Percentiles rank a stretch among this genome's conserved stretches.
Conservation (phyloP, 2,888 invertebrate genomes). For the Pheosia tremula region DNA sequence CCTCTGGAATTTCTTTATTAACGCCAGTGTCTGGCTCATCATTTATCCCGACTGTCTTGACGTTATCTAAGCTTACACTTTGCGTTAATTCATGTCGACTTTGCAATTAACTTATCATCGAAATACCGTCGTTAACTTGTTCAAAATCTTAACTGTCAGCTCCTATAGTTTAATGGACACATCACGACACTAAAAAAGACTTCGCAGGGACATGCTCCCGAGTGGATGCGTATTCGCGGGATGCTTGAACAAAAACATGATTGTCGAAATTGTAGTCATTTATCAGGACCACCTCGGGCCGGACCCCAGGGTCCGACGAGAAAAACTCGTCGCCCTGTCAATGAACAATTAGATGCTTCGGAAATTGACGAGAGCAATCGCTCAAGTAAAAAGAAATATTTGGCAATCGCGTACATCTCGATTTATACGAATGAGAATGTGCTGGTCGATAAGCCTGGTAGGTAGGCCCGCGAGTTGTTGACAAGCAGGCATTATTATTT, state of each 20-base stretch:
- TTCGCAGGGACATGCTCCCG: slow-evolving; percentile 36
- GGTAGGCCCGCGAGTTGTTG: neutral
- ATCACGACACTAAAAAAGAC: slow-evolving; percentile 40
- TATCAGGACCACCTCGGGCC: slow-evolving; percentile 54
- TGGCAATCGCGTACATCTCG: slow-evolving; percentile 53
- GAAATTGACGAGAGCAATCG: slow-evolving; percentile 52
- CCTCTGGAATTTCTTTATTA: neutral
- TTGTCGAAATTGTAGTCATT: slow-evolving; percentile 51
- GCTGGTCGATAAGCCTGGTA: slow-evolving; percentile 7
- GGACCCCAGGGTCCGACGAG: slow-evolving; percentile 15
- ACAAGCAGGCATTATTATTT: neutral
- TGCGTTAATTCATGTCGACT: neutral
- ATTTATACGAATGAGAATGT: slow-evolving; percentile 46
- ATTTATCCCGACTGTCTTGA: neutral
- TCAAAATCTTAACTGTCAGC: neutral
- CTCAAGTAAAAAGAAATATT: slow-evolving; percentile 54
- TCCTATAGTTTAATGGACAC: slow-evolving; percentile 21
- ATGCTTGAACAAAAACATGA: slow-evolving; percentile 45
- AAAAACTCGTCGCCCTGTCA: slow-evolving; percentile 54
- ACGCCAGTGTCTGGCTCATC: neutral
- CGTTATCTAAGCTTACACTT: neutral
- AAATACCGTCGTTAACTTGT: neutral
- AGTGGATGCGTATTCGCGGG: slow-evolving; percentile 35
- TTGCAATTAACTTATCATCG: slow-evolving; percentile 2
- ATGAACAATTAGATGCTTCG: slow-evolving; percentile 63